These are phyloP conservation scores for Apamea sordens DNA, from an alignment of 2,888 invertebrate genomes.

Conservation along the genomic window DNA sequence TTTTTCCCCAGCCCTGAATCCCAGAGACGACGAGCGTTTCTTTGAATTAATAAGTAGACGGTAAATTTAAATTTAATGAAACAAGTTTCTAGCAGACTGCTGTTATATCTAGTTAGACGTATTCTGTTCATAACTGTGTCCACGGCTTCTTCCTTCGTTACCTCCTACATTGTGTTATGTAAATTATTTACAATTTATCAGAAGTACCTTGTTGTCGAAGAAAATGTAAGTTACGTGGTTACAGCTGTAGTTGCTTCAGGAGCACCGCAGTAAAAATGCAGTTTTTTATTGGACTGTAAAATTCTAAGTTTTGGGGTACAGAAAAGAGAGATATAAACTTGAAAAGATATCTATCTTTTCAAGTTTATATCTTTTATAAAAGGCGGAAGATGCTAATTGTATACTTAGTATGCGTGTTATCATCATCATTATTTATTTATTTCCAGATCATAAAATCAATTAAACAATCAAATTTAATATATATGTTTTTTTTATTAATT, in stretches of 20 bases:
- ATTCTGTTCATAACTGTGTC: conserved; percentile 76
- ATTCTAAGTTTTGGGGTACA: conserved; percentile 20
- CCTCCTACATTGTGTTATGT: conserved; percentile 75
- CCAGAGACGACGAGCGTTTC: conserved; percentile 77
- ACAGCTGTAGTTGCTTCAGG: conserved; percentile 21
- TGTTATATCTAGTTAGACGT: conserved; percentile 77
- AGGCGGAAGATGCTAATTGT: background rate
- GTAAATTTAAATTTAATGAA: conserved; percentile 88
- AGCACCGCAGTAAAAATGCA: conserved; percentile 37
- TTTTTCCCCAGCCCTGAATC: conserved; percentile 72
- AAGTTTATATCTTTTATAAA: no score
- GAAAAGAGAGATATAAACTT: conserved; percentile 9
- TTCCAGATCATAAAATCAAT: no score
- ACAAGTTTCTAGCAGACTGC: conserved; percentile 82
- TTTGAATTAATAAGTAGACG: conserved; percentile 86
- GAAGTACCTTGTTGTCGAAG: conserved; percentile 36
- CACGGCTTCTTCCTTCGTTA: conserved; percentile 71
- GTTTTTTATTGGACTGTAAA: conserved; percentile 32
- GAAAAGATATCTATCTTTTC: no score
- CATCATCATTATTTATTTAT: no score
- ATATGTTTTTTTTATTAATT: no score
- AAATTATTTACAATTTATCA: conserved; percentile 72
- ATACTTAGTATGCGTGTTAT: background rate
- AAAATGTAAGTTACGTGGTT: conserved; percentile 48
- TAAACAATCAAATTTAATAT: no score